Base-by-base conservation (phyloP, 2,888 invertebrate genomes). In the Trichogramma evanescens region DNA sequence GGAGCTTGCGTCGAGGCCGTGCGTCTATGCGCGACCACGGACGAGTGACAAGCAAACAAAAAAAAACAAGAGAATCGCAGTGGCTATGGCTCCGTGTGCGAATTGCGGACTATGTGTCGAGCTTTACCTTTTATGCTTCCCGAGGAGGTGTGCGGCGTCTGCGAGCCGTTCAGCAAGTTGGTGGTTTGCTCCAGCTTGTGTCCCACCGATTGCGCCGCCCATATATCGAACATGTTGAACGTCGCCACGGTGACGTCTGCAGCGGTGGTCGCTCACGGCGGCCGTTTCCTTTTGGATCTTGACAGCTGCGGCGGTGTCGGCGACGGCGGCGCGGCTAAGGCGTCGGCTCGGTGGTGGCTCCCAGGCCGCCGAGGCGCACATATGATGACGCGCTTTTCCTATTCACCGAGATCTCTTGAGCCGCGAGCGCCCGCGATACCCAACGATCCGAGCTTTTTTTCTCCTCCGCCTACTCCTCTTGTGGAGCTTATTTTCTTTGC, bases 51-150 rank as follows among this genome's bases (percentile, higher is more conserved):
- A 50, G 1, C 5, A 50, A 39, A 26, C 8, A 38, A 50, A 6
- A 39, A 50, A 6, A 10, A 49, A 49, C n/a, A 49, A 49, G 13
- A n/a, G 13, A 6, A n/a, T 49, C 49, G 13, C 9, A 9, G 13
- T n/a, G 7, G 49, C 13, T 49, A n/a, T n/a, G 13, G 10, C 49
- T 9, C 42, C 10, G 6, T 26, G 6, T 1, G 4, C n/a, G 43
- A 9, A 3, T 10, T n/a, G 51, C 38, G 4, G 40, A 4, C 5
- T 51, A 26, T 7, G 4, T 7, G 5, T 5, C 26, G 13, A 44
- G 5, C 26, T 6, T 82, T 87, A 89, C 89, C 89, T 89, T 89
- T 89, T 80, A 89, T 89, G 78, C 88, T 89, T 81, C 89, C 89
- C 80, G 88, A 88, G 77, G 88, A 88, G 61, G 88, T 89, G 80